A percentile compares a stretch with the other conserved stretches of the same genome.
These are phyloP conservation scores for Knipowitschia caucasica DNA, from an alignment of 2,797 vertebrate genomes.

Conservation along the genomic window DNA sequence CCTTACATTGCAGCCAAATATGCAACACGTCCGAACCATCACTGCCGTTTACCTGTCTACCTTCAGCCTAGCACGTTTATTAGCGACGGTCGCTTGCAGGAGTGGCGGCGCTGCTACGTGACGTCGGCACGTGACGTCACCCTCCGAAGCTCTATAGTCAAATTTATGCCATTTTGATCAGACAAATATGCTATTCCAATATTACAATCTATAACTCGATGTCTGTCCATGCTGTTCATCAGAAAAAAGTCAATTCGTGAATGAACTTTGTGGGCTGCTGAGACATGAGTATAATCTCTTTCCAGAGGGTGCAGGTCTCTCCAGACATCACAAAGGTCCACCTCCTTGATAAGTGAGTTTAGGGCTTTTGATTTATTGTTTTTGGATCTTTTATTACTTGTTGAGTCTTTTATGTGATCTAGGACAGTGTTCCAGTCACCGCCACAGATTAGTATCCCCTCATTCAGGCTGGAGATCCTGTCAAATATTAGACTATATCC, in stretches of 20 bases:
- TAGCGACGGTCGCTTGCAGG: no score
- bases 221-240: neutral
- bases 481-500: no score
- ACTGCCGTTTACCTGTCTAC: no score
- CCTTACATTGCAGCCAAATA: no score
- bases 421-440: neutral
- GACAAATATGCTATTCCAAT: conserved; percentile 9
- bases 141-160: no score
- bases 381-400: neutral
- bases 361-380: neutral
- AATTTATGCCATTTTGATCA: conserved; percentile 3
- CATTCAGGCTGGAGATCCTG: no score
- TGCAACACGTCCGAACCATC: no score
- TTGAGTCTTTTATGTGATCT: neutral
- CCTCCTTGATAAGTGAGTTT: neutral
- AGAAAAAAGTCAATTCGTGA: conserved; percentile 12
- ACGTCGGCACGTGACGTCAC: no score
- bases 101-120: no score
- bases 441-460: conserved; percentile 9
- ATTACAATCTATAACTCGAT: neutral
- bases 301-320: neutral
- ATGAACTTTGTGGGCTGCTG: neutral
- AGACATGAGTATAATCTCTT: conserved; percentile 8
- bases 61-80: no score
- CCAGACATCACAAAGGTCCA: conserved; percentile 1